Conservation (phyloP, 2,113 vertebrate genomes). For the Chaetodon trifascialis region DNA sequence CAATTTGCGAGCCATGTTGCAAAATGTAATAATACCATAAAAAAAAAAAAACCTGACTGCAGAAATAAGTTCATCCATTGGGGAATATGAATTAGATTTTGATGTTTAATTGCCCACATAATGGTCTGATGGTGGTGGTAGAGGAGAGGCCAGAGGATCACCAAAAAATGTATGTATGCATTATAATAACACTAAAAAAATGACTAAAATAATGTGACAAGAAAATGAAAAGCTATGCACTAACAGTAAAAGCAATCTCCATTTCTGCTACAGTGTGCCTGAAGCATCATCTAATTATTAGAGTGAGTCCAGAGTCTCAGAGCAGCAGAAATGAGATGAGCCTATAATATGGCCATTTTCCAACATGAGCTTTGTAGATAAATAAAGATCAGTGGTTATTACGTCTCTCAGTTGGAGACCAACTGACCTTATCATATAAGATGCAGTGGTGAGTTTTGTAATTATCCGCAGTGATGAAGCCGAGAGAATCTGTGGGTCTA, state of each 20-base stretch:
- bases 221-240: background rate
- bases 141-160: background rate
- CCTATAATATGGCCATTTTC: slow-evolving; percentile 5
- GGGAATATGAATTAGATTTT: background rate
- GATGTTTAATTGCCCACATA: background rate
- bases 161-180: background rate
- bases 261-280: background rate
- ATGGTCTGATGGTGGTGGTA: background rate
- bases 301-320: background rate
- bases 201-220: background rate
- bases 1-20: background rate
- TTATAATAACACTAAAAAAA: background rate
- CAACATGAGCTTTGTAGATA: slow-evolving; percentile 14
- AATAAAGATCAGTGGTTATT: slow-evolving; percentile 30
- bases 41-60: background rate
- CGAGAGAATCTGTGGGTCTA: slow-evolving; percentile 11
- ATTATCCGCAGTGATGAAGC: slow-evolving; percentile 57
- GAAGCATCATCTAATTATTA: slow-evolving; percentile 4
- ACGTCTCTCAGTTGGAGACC: background rate
- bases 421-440: slow-evolving; percentile 48
- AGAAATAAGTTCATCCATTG: background rate
- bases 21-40: background rate
- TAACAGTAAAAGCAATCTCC: background rate
- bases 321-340: slow-evolving; percentile 6
- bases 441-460: slow-evolving; percentile 47